Conservation (phyloP, 2,113 vertebrate genomes). For the Xiphophorus hellerii region DNA sequence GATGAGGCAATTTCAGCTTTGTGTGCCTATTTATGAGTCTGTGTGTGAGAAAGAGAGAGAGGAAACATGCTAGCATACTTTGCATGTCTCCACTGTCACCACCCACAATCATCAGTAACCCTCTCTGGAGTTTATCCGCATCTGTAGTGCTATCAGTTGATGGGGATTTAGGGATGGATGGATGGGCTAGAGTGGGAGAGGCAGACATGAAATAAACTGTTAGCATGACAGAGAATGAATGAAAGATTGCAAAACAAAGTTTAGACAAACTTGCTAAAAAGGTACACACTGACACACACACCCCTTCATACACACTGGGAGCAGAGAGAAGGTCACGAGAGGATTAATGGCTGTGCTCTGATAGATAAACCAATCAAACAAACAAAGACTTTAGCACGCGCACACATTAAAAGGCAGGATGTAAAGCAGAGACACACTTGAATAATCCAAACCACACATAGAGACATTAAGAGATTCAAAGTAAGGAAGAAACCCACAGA, state of each 20-base stretch:
- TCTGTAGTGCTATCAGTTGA: constrained; percentile 52
- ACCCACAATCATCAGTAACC: constrained; percentile 34
- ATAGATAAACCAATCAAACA: constrained; percentile 78
- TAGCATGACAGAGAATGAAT: constrained; percentile 2
- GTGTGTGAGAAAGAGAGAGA: constrained; percentile 5
- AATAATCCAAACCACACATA: constrained; percentile 47
- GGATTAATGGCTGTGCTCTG: constrained; percentile 76
- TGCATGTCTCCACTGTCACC: constrained; percentile 50
- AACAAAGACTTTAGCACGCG: constrained; percentile 61
- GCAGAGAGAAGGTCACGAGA: constrained; percentile 68
- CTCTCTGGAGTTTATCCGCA: constrained; percentile 58
- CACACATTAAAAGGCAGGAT: constrained; percentile 63
- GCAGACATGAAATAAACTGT: constrained; percentile 22
- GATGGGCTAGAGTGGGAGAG: constrained; percentile 38
- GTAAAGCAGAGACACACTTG: constrained; percentile 58
- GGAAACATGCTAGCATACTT: constrained; percentile 36
- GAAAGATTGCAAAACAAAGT: constrained; percentile 56
- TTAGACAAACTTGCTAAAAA: constrained; percentile 49
- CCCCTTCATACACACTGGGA: constrained; percentile 32
- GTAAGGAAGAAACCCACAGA: constrained; percentile 28
- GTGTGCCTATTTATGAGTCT: constrained; percentile 4
- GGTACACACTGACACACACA: constrained; percentile 11
- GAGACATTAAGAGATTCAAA: constrained; percentile 36
- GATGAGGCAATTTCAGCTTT: constrained; percentile 26
- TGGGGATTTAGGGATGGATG: constrained; percentile 45